Evolutionary conservation across 2,797 vertebrate species (phyloP).

Genomic region (Myotis findleyi): DNA sequence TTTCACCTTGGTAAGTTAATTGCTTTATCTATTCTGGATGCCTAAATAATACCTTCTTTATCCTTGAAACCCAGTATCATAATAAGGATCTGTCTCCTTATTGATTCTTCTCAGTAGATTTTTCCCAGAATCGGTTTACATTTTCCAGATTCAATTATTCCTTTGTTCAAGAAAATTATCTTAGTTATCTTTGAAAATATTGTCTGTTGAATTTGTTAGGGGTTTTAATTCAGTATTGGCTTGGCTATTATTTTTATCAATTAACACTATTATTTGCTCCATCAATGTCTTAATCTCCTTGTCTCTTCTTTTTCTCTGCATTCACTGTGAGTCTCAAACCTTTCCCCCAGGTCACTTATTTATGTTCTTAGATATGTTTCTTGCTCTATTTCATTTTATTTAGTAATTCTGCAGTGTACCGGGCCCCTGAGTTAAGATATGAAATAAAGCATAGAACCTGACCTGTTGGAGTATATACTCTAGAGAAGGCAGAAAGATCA

Average conservation of each 20-base stretch:
- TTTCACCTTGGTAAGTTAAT: slow-evolving; percentile 4
- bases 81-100: neutral
- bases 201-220: neutral
- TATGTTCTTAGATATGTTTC: neutral
- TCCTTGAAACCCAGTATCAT: neutral
- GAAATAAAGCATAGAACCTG: neutral
- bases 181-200: neutral
- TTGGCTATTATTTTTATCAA: neutral
- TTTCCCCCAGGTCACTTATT: neutral
- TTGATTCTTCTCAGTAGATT: neutral
- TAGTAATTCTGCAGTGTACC: neutral
- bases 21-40: neutral
- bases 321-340: neutral
- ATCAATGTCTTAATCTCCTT: neutral
- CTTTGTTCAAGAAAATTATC: neutral
- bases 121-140: neutral
- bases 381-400: neutral
- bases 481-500: neutral
- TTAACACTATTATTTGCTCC: neutral
- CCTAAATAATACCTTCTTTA: neutral
- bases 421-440: neutral
- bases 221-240: neutral
- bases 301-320: neutral
- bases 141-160: slow-evolving; percentile 42
- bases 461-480: neutral